Conservation (phyloP, 2,888 invertebrate species). For the Seira musarum region DNA sequence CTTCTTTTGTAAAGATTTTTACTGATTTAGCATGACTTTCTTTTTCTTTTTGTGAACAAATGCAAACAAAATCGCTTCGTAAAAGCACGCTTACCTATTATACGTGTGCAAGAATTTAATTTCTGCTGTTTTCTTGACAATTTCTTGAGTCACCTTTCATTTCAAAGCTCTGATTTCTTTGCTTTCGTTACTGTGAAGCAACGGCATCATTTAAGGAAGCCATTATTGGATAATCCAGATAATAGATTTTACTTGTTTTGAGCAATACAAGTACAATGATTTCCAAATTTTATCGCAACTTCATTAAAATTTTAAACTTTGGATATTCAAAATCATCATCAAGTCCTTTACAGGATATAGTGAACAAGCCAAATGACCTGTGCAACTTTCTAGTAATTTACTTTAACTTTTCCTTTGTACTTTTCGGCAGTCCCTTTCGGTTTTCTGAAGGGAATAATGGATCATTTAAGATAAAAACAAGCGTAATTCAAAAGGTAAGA, state of each 20-base stretch:
- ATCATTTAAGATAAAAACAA: not conserved
- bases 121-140: too few species aligned
- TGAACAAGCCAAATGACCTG: not conserved
- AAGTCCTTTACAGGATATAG: too few species aligned
- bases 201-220: too few species aligned
- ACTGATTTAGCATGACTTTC: too few species aligned
- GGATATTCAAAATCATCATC: not conserved
- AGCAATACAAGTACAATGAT: not conserved
- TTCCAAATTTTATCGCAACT: constrained; percentile 3
- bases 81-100: too few species aligned
- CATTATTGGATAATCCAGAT: not conserved
- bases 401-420: constrained; percentile 18
- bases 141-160: too few species aligned
- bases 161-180: too few species aligned
- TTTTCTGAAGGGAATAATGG: not conserved
- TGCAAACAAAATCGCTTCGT: too few species aligned
- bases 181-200: too few species aligned
- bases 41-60: too few species aligned
- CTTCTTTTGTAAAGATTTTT: too few species aligned
- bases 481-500: not conserved
- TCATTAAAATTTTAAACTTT: not conserved
- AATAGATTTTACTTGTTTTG: not conserved
- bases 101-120: too few species aligned
- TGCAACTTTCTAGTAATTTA: constrained; percentile 12
- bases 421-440: constrained; percentile 11